Evolutionary conservation across 2,113 vertebrate species (phyloP).

Genomic region (Siniperca chuatsi): DNA sequence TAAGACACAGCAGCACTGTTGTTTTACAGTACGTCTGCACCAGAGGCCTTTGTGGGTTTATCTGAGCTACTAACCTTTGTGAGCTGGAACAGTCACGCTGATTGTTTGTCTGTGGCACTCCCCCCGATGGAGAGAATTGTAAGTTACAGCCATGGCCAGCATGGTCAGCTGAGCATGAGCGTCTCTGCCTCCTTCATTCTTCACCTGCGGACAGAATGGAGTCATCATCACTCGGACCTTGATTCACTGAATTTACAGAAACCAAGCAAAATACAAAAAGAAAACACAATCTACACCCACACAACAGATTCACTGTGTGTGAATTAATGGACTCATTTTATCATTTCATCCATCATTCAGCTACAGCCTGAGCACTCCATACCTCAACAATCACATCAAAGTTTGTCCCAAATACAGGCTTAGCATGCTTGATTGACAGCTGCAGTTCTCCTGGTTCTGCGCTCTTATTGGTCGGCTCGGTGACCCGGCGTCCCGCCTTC

Average conservation of each 20-base stretch:
- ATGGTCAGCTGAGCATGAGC: constrained; percentile 72
- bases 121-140: constrained; percentile 77
- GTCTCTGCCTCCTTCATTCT: constrained; percentile 71
- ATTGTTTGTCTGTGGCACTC: constrained; percentile 73
- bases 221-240: not conserved
- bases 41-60: not conserved
- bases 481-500: constrained; percentile 76
- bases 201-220: constrained; percentile 60
- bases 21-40: not conserved
- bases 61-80: constrained; percentile 63
- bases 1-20: not conserved
- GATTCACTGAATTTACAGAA: not conserved
- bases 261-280: not conserved
- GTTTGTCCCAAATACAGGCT: constrained; percentile 83
- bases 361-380: not conserved
- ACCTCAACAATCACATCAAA: constrained; percentile 86
- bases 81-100: constrained; percentile 73
- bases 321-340: not conserved
- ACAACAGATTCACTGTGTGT: not conserved
- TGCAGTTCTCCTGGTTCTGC: constrained; percentile 59
- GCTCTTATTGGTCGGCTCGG: fast-evolving
- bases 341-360: not conserved
- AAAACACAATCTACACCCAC: not conserved
- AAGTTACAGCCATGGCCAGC: constrained; percentile 75
- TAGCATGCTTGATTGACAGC: constrained; percentile 78